These are phyloP conservation scores for Sebastes oblongus DNA, from an alignment of 2,797 vertebrate species.

Conservation along the genomic window DNA sequence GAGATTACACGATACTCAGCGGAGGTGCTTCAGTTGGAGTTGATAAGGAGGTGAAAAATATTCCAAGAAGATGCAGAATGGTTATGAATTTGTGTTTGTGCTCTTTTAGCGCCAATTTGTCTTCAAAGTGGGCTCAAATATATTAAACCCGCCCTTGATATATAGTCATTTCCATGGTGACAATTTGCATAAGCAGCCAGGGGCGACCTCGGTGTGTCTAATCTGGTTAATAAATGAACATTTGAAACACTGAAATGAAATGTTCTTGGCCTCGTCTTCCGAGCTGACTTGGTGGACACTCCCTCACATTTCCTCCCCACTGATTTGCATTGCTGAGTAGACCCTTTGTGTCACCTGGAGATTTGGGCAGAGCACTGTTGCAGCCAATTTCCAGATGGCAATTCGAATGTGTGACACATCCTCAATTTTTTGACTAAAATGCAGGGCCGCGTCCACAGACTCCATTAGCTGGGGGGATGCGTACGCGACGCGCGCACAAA, in stretches of 20 bases:
- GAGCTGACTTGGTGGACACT: constrained; percentile 53
- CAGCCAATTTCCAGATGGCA: constrained; percentile 70
- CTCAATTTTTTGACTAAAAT: constrained; percentile 45
- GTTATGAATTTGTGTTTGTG: constrained; percentile 21
- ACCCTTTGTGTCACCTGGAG: constrained; percentile 72
- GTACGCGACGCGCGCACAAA: constrained; percentile 32
- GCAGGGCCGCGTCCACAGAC: constrained; percentile 39
- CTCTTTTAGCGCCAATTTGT: constrained; percentile 24
- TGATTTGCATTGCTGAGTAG: constrained; percentile 73
- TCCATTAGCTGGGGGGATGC: constrained; percentile 60
- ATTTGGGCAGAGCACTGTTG: constrained; percentile 50
- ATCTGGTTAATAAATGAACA: constrained; percentile 60
- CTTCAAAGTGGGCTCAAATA: constrained; percentile 19
- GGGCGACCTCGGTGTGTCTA: constrained; percentile 40
- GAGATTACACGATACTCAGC: constrained; percentile 53
- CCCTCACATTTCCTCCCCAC: constrained; percentile 40
- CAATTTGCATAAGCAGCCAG: constrained; percentile 43
- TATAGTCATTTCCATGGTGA: constrained; percentile 28
- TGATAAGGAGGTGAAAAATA: constrained; percentile 52
- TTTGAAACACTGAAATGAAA: constrained; percentile 58
- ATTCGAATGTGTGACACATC: constrained; percentile 64
- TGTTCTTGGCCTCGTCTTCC: constrained; percentile 44
- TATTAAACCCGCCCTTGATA: constrained; percentile 24
- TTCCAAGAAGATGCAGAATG: constrained; percentile 26
- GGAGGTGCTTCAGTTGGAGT: constrained; percentile 38